Evolutionary conservation across 53 echinoderm and acorn worm genomes (phyloP), one percentile per base, ranked within the genome.

Genomic region (Luidia sarsii): DNA sequence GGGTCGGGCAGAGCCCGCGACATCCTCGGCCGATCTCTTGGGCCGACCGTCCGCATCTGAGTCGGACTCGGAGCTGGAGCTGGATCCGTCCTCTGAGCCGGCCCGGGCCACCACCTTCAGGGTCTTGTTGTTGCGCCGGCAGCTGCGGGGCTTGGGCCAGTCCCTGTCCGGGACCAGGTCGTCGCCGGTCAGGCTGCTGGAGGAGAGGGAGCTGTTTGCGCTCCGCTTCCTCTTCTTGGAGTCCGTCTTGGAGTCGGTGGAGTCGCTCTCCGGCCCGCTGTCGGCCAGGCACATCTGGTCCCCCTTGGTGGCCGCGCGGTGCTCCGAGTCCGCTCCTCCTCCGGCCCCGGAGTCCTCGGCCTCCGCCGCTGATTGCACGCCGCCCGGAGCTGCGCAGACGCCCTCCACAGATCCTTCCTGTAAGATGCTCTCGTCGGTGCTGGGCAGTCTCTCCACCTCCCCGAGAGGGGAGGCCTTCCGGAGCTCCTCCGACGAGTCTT

Each of bases 191-290:
- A 79, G 67, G 49, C 89, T 83, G 41, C 83, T 79, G 3, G 74
- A 74, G 18, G 89, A 89, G 5, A 71, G 7, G n/a, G 88, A 88
- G 67, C 82, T 89, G 24, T 70, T 41, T 6, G 75, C 39, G 50
- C 82, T 89, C 24, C 89, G 64, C 65, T 83, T 89, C 33, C 89
- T 57, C 46, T 89, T 89, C 62, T 89, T 89, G 54, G 70, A 60
- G 36, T 87, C 81, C 52, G 52, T 43, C 20, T 77, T 77, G 16
- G 33, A 27, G 23, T 55, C 49, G 18, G 39, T 57, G 21, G 2
- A 19, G 59, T 56, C 75, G 32, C 2, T 34, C 31, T 33, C 50
- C 27, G 36, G 52, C 19, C 52, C 8, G 16, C 27, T 41, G 15
- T 64, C 32, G 18, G 11, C 18, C 35, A 38, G 39, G 30, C 35